phyloP scores from a whole-genome alignment of 2,888 invertebrate genomes.

The Amblyjoppa proteus region DNA sequence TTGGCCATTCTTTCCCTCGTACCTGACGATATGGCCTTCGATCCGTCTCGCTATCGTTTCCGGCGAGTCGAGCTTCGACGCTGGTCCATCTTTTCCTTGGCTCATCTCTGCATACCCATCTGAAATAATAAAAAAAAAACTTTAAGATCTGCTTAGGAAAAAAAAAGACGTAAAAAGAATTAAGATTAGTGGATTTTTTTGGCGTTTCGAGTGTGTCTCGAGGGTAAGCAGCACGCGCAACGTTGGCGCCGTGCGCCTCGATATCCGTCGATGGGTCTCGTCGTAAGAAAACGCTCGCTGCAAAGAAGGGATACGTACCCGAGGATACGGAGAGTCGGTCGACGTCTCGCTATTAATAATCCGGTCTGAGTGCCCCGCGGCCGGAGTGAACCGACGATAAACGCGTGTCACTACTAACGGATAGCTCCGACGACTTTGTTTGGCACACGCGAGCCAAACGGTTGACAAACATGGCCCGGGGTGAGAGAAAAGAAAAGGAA shows the following conservation, averaged over 20 bases:
- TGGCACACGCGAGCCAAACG: slow-evolving; percentile 75
- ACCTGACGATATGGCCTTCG: slow-evolving; percentile 49
- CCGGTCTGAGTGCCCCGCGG: slow-evolving; percentile 62
- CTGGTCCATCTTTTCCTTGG: neutral
- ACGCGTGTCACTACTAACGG: slow-evolving; percentile 69
- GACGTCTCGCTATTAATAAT: slow-evolving; percentile 77
- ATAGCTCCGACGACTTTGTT: slow-evolving; percentile 79
- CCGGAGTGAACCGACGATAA: slow-evolving; percentile 69
- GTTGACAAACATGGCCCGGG: slow-evolving; percentile 80
- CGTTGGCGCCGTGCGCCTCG: slow-evolving; percentile 64
- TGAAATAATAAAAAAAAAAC: neutral
- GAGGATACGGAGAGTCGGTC: slow-evolving; percentile 74
- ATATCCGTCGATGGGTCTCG: slow-evolving; percentile 67
- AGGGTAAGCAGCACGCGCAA: slow-evolving; percentile 60
- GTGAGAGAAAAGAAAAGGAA: slow-evolving; percentile 31
- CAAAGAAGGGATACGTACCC: slow-evolving; percentile 37
- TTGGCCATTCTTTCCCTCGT: slow-evolving; percentile 31
- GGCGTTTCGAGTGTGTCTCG: slow-evolving; percentile 34
- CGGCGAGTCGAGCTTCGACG: slow-evolving; percentile 53
- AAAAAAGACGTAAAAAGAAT: neutral
- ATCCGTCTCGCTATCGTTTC: slow-evolving; percentile 50
- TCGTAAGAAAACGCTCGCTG: slow-evolving; percentile 41
- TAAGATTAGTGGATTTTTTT: neutral
- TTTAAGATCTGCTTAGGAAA: slow-evolving; percentile 3
- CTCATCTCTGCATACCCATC: slow-evolving; percentile 30